Conservation (phyloP, 92 coral and sea anemone genomes). For the Palythoa grandiflora region DNA sequence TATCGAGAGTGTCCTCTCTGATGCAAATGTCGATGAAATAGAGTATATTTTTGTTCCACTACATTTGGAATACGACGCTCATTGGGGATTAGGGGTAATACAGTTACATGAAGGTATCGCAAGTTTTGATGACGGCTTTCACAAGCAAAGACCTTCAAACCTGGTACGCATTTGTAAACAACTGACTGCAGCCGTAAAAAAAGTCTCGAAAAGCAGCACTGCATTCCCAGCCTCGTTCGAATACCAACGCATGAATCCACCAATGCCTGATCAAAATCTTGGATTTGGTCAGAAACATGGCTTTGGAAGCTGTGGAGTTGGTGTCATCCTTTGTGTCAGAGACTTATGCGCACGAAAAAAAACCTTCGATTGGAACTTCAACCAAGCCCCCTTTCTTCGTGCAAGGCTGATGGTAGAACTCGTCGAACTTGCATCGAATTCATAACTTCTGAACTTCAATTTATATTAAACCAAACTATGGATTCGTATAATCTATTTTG, state of each 20-base stretch:
- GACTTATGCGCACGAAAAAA: background rate
- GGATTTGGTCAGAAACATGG: constrained; percentile 22
- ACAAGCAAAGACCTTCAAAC: constrained; percentile 23
- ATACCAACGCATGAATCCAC: constrained; percentile 41
- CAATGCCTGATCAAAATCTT: constrained; percentile 57
- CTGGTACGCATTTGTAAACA: constrained; percentile 21
- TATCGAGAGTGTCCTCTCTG: background rate
- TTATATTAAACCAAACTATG: constrained; percentile 14
- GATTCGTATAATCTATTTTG: background rate
- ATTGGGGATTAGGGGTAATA: constrained; percentile 65
- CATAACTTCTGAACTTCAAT: background rate
- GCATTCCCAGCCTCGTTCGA: constrained; percentile 12
- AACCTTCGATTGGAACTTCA: background rate
- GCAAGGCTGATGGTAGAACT: constrained; percentile 10
- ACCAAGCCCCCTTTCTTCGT: constrained; percentile 1
- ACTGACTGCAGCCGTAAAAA: background rate
- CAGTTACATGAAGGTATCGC: constrained; percentile 32
- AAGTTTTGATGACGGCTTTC: constrained; percentile 60
- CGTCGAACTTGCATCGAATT: background rate
- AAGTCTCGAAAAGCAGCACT: constrained; percentile 13
- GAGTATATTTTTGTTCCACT: constrained; percentile 47
- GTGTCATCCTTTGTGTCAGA: constrained; percentile 39
- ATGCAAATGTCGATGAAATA: constrained; percentile 41
- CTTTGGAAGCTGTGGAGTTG: constrained; percentile 58
- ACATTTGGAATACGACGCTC: constrained; percentile 50